phyloP scores from a whole-genome alignment of 2,113 vertebrate genomes.

The Nothoprocta perdicaria region DNA sequence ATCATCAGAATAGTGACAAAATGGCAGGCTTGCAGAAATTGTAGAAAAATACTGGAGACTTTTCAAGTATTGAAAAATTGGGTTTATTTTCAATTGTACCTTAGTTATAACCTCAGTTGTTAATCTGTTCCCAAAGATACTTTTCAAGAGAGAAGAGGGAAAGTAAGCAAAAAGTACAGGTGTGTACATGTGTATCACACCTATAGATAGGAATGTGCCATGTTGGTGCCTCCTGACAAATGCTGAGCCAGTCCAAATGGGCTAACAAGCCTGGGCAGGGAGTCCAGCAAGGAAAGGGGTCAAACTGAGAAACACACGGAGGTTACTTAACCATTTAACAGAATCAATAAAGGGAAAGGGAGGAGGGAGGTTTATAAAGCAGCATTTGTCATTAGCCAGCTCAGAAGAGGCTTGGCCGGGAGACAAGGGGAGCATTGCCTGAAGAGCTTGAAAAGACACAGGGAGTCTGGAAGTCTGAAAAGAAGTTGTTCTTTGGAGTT shows the following conservation, averaged over 20 bases:
- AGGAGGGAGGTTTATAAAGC: not conserved
- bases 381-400: not conserved
- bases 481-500: not conserved
- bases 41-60: not conserved
- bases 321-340: not conserved
- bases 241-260: not conserved
- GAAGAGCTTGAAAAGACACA: not conserved
- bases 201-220: rapidly evolving
- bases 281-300: rapidly evolving
- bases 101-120: not conserved
- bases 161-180: not conserved
- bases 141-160: rapidly evolving
- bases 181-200: too few relatives aligned
- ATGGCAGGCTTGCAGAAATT: not conserved
- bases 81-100: not conserved
- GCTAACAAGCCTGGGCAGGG: not conserved
- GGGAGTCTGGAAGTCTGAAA: not conserved
- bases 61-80: not conserved
- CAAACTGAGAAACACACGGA: not conserved
- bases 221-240: not conserved
- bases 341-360: not conserved
- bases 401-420: not conserved
- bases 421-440: not conserved
- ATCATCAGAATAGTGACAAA: not conserved
- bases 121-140: not conserved